Evolutionary conservation across 2,797 vertebrate species (phyloP).

Genomic region (Glyptemys insculpta): DNA sequence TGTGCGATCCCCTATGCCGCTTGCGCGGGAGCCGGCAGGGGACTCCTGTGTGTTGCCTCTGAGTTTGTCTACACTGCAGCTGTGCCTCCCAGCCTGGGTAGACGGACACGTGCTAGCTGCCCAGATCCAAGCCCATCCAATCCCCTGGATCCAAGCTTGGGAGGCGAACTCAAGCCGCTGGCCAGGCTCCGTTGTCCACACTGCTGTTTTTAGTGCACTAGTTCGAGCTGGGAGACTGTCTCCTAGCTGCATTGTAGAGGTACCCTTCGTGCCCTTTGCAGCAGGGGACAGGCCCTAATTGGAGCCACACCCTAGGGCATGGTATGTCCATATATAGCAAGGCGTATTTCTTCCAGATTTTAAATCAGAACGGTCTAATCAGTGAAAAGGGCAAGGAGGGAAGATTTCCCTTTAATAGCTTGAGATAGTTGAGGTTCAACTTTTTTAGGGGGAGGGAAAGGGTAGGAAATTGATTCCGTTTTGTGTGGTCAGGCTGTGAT

Average conservation of each 20-base stretch:
- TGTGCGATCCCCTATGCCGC: not conserved
- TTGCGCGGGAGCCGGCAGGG: not conserved
- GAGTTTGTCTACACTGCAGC: not conserved
- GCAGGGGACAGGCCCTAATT: not conserved
- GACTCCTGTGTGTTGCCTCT: not conserved
- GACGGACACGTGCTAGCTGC: not conserved
- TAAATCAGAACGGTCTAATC: rapidly evolving
- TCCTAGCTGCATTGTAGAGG: not conserved
- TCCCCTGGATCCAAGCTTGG: not conserved
- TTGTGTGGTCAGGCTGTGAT: rapidly evolving
- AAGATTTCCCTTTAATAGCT: not conserved
- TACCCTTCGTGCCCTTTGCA: not conserved
- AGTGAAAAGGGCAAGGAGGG: rapidly evolving
- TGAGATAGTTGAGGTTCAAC: rapidly evolving
- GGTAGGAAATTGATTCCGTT: rapidly evolving
- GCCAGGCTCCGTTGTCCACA: not conserved
- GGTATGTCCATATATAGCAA: rapidly evolving
- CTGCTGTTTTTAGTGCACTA: not conserved
- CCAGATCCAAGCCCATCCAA: not conserved
- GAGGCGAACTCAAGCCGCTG: not conserved
- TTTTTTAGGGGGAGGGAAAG: rapidly evolving
- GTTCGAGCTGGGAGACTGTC: not conserved
- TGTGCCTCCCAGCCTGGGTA: not conserved
- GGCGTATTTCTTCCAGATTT: not conserved
- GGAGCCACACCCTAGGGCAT: not conserved